Base-by-base conservation (phyloP, 2,888 invertebrate species). In the Cepaea hortensis region DNA sequence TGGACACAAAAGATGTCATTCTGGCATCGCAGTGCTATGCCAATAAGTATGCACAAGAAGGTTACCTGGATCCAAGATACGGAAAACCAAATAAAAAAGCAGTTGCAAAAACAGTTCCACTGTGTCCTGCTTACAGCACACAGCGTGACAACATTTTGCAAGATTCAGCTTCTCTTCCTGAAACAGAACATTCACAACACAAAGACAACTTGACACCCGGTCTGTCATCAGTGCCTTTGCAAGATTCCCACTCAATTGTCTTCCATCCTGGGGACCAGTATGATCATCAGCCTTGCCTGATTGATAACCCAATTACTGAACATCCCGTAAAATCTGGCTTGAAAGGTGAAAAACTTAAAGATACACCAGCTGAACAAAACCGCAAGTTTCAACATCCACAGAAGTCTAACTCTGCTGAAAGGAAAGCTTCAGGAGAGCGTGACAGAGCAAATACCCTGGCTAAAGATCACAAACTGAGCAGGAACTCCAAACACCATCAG, bases 41-140 rank as follows among this genome's bases (percentile, higher is more conserved):
- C n/a, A 81, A 86, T 61, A 82, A 82, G 77, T 81, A 86, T 86
- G 82, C 77, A 35, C 77, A 83, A 13, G 86, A 86, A n/a, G 81
- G 35, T 35, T 79, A 20, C 62, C 3, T 13, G 3, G 35, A 83
- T 35, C 9, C 20, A 18, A 76, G 65, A 50, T 55, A 50, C 46
- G 62, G 62, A 20, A 76, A n/a, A 48, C 18, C 48, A 23, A 11
- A 23, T 48, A 84, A 76, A 20, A 61, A 61, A 18, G 50, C 55
- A 61, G 15, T 50, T 13, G 9, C 18, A 55, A 62, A 62, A 46
- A 35, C 23, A 23, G 62, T 46, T 23, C 20, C 4, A 4, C 35
- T 35, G 18, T 18, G 62, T 23, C 55, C 77, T n/a, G 5, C 23
- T 55, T 55, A 13, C 55, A 5, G 20, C 15, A 23, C 7, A 35